Conservation (phyloP, 2,797 vertebrate species). For the Poeciliopsis gracilis region DNA sequence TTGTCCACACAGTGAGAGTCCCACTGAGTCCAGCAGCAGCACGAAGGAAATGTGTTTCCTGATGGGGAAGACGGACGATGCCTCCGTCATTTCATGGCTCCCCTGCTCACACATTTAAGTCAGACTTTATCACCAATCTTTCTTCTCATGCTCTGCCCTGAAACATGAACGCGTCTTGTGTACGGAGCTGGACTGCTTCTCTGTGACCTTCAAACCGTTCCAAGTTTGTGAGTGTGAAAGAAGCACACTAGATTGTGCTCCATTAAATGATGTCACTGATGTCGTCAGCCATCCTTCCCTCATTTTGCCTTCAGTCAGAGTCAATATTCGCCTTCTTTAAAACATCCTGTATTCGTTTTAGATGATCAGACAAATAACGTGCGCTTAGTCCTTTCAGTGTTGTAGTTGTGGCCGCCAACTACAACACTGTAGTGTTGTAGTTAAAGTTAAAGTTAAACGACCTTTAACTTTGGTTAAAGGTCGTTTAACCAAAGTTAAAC, state of each 20-base stretch:
- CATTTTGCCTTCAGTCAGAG: background rate
- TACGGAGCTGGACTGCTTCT: background rate
- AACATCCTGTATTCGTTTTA: background rate
- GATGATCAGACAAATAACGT: background rate
- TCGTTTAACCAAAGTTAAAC: too few relatives aligned
- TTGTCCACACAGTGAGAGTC: background rate
- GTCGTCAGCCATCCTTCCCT: background rate
- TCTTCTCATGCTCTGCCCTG: background rate
- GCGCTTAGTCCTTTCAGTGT: too few relatives aligned
- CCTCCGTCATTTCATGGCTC: slow-evolving; percentile 12
- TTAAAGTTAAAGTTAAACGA: too few relatives aligned
- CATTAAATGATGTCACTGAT: background rate
- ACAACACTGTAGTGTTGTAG: too few relatives aligned
- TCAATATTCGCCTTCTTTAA: background rate
- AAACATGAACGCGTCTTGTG: background rate
- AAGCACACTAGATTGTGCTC: background rate
- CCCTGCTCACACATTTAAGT: slow-evolving; percentile 4
- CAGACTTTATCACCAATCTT: background rate
- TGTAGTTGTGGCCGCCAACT: too few relatives aligned
- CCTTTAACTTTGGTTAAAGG: too few relatives aligned
- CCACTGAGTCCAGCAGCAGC: slow-evolving; percentile 3
- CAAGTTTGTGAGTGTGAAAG: background rate
- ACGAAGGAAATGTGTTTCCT: background rate
- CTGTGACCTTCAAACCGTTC: background rate
- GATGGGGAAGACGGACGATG: background rate